A percentile compares a stretch with the other conserved stretches of the same genome.
These are phyloP conservation scores for Ciconia nigra DNA, from an alignment of 2,797 vertebrate species.

Conservation along the genomic window DNA sequence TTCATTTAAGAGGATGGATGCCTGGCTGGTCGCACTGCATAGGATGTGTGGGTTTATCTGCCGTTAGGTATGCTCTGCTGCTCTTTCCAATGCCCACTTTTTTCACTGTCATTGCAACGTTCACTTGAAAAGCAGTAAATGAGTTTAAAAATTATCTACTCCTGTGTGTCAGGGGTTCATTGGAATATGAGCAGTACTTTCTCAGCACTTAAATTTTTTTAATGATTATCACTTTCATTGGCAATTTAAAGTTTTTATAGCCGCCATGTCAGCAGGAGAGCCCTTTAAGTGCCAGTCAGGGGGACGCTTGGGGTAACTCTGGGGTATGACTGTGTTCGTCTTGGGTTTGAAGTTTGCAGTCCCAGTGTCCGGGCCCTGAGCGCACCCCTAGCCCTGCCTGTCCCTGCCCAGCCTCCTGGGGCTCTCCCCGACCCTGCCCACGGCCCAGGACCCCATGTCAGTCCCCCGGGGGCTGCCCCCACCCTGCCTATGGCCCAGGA, in stretches of 20 bases:
- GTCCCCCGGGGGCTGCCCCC: no score
- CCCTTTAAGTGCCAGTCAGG: neutral
- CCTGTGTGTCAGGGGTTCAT: neutral
- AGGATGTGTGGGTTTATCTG: neutral
- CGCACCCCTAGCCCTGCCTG: neutral
- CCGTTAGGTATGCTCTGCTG: neutral
- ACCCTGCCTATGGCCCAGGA: no score
- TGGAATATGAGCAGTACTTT: neutral
- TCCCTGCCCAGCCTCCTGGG: neutral
- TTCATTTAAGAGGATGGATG: neutral
- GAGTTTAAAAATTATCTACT: neutral
- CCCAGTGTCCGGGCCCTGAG: fast-evolving
- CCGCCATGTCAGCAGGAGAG: neutral
- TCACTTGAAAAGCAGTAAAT: neutral
- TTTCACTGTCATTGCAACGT: neutral
- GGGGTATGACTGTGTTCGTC: neutral
- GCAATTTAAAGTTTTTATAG: neutral
- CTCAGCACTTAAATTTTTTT: neutral
- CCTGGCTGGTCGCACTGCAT: neutral
- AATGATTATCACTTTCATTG: neutral
- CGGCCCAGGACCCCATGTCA: no score
- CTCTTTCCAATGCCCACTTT: neutral
- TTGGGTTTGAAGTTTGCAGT: neutral
- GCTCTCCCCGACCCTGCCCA: neutral
- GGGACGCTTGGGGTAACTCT: neutral